These are phyloP conservation scores for Heliconius ismenius DNA, from an alignment of 2,888 invertebrate genomes.

Conservation along the genomic window DNA sequence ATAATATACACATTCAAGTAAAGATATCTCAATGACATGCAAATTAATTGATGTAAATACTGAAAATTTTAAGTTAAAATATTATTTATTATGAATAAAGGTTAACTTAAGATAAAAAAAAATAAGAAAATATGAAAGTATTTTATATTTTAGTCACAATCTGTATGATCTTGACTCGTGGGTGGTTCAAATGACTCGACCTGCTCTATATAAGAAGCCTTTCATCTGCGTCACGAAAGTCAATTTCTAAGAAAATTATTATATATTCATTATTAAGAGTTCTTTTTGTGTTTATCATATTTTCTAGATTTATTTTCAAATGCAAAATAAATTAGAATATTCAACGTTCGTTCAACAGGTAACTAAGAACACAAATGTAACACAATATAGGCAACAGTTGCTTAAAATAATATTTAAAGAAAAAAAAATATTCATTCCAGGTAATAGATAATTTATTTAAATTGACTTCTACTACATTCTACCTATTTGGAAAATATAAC, in stretches of 20 bases:
- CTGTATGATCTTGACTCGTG: conserved; percentile 12
- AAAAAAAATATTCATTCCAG: too few species aligned
- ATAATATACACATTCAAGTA: neutral
- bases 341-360: neutral
- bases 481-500: too few species aligned
- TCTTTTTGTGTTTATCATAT: conserved; percentile 9
- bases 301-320: conserved; percentile 2
- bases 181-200: conserved; percentile 19
- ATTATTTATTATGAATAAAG: neutral
- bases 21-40: neutral
- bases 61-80: neutral
- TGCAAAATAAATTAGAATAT: neutral
- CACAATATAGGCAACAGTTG: too few species aligned
- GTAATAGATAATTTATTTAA: too few species aligned
- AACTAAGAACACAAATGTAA: too few species aligned
- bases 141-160: conserved; percentile 5
- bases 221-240: conserved; percentile 27
- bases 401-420: too few species aligned
- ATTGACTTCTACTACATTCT: too few species aligned
- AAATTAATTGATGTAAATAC: neutral
- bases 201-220: conserved; percentile 23
- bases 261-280: conserved; percentile 10
- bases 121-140: neutral
- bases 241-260: conserved; percentile 28
- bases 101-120: neutral